Evolutionary conservation across 2,888 invertebrate species (phyloP), one percentile per base, ranked within the genome.

Genomic region (Odiellus spinosus): DNA sequence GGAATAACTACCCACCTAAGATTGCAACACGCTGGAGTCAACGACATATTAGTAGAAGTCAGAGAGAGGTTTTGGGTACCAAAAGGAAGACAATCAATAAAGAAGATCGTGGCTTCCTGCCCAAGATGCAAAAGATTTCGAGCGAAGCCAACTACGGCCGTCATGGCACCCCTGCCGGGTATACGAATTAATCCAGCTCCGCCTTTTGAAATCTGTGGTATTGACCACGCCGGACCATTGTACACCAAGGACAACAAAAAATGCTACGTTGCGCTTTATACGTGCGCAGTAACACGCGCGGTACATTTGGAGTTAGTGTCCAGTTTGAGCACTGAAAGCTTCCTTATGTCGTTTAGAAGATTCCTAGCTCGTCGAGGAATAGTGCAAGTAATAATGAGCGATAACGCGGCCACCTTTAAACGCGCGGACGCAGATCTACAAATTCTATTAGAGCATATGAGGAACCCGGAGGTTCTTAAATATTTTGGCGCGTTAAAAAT

Each of bases 391-490:
- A 58, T 66, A 2, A 63, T 58, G 41, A 58, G 57, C 19, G 67
- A 68, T 45, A 66, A 66, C 46, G 64, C 63, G 1, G 59, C 61
- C 1, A 64, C 64, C 48, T 67, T 69, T 52, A 52, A 58, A 2
- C 61, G 64, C 1, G 51, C 60, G 0, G 51, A 55, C 8, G 26
- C 26, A 26, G 26, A 26, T 26, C 26, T 26, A 8, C 26, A 26
- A 5, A 66, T 60, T 53, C 60, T 70, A 12, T 21, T 57, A 17
- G 26, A 44, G n/a, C 36, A 32, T 15, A 21, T 38, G 10, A 44
- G 47, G 15, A 53, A 53, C 51, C 10, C 36, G 8, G 10, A 34
- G 12, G 41, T 53, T 17, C 26, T 40, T 14, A 39, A 39, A 10
- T 36, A 44, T 12, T 39, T 14, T 40, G 32, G 44, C 11, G 15